Evolutionary conservation across 2,888 invertebrate genomes (phyloP), one percentile per base, ranked within the genome.

Genomic region (Tethea ocularis): DNA sequence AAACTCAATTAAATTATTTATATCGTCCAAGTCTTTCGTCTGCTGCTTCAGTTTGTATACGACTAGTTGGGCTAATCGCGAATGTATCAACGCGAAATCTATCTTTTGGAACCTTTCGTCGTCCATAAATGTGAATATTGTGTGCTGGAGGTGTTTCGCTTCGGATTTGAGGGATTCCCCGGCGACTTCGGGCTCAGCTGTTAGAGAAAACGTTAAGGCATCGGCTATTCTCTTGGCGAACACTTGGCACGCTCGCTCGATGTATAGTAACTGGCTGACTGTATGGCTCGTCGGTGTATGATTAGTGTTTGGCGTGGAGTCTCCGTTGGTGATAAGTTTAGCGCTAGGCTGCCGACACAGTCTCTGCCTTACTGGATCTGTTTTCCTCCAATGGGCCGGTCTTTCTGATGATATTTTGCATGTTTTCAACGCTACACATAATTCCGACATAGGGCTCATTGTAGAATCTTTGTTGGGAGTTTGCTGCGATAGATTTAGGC

Each of bases 171-270:
- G 81, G 0, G 94, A 92, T 62, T 94, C 92, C 0, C 92, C 93
- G 0, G 94, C 94, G 0, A 94, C 89, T 62, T 94, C 94, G 0
- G 93, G 87, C 66, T 94, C 93, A 20, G 94, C 94, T 36, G 93
- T 90, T 11, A 94, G 78, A 0, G 94, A 94, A 70, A 94, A 93
- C 4, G 93, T 86, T 52, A 96, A 84, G 0, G 95, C 94, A 61
- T 95, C 95, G 0, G 95, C 94, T 77, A 96, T 95, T 54, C 96
- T 91, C 72, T 95, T 95, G 0, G 96, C 96, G 78, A 96, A 96
- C 0, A 96, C 96, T 71, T 92, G 93, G 36, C 93, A 92, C 0
- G 93, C 91, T 0, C 92, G 60, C 58, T 93, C 93, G 51, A 93
- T 93, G 61, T 93, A 92, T 0, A 93, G 67, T 0, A 92, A 57